phyloP scores from a whole-genome alignment of 1,140 invertebrate genomes.

The Meloidogyne floridensis region DNA sequence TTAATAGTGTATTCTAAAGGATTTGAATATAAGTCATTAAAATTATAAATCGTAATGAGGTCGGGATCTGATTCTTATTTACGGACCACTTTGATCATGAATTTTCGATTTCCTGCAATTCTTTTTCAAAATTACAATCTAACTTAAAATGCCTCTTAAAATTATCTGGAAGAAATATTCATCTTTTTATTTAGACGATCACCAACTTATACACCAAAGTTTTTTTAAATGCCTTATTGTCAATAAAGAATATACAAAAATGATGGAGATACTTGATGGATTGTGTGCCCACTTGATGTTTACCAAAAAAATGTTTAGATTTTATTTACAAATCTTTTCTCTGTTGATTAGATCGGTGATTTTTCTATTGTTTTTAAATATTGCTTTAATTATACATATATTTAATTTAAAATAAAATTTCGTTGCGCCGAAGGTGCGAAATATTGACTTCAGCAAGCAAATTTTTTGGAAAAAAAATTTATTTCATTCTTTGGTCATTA shows the following conservation, averaged over 20 bases:
- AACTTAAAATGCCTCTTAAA: too few relatives aligned
- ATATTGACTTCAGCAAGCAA: too few relatives aligned
- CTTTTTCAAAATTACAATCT: too few relatives aligned
- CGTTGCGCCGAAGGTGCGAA: too few relatives aligned
- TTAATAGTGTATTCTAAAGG: neutral
- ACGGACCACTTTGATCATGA: too few relatives aligned
- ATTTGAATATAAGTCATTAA: neutral
- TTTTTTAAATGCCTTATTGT: neutral
- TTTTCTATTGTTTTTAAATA: conserved; percentile 7
- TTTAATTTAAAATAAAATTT: neutral
- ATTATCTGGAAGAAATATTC: too few relatives aligned
- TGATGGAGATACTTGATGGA: neutral
- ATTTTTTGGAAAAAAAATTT: neutral
- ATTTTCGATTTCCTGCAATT: too few relatives aligned
- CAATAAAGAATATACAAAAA: neutral
- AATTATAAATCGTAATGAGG: too few relatives aligned
- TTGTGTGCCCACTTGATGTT: neutral
- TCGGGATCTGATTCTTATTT: too few relatives aligned
- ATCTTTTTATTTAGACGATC: neutral
- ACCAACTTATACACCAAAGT: neutral
- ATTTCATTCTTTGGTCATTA: neutral
- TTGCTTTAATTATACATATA: neutral
- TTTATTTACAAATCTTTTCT: neutral
- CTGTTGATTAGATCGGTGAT: neutral
- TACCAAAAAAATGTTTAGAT: neutral